A percentile compares a stretch with the other conserved stretches of the same genome.
phyloP scores from a whole-genome alignment of 2,888 invertebrate genomes.

The Nymphalis urticae region DNA sequence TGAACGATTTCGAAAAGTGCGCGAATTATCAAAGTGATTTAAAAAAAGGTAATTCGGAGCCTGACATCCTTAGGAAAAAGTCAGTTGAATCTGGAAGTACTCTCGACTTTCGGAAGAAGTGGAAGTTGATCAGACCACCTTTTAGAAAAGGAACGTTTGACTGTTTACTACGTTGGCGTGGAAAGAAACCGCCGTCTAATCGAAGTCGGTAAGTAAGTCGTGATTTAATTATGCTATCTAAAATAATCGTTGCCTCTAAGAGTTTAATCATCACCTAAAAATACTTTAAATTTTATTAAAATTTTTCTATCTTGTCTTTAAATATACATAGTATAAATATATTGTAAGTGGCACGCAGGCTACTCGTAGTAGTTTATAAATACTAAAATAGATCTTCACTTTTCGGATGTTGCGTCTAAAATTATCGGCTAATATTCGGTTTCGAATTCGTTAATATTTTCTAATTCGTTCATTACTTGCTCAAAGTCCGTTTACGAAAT shows the following conservation, averaged over 20 bases:
- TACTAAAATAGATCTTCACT: too few relatives aligned
- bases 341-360: too few relatives aligned
- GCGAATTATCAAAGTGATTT: constrained; percentile 58
- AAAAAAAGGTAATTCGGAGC: constrained; percentile 68
- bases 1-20: constrained; percentile 67
- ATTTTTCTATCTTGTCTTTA: too few relatives aligned
- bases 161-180: constrained; percentile 71
- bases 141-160: constrained; percentile 72
- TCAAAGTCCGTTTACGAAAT: too few relatives aligned
- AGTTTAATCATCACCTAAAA: not conserved
- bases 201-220: constrained; percentile 63
- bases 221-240: constrained; percentile 12
- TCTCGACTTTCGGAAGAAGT: constrained; percentile 63
- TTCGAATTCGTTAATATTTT: too few relatives aligned
- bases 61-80: constrained; percentile 63
- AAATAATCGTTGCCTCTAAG: not conserved
- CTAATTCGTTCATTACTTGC: too few relatives aligned
- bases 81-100: constrained; percentile 57
- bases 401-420: too few relatives aligned
- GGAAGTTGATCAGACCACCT: constrained; percentile 66
- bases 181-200: constrained; percentile 58
- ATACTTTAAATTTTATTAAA: too few relatives aligned
- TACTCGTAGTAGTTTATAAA: too few relatives aligned
- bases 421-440: too few relatives aligned
- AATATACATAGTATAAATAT: too few relatives aligned